Percentiles rank a stretch among this genome's conserved stretches.
phyloP scores from a whole-genome alignment of 2,113 vertebrate species.

The Ictidomys tridecemlineatus region DNA sequence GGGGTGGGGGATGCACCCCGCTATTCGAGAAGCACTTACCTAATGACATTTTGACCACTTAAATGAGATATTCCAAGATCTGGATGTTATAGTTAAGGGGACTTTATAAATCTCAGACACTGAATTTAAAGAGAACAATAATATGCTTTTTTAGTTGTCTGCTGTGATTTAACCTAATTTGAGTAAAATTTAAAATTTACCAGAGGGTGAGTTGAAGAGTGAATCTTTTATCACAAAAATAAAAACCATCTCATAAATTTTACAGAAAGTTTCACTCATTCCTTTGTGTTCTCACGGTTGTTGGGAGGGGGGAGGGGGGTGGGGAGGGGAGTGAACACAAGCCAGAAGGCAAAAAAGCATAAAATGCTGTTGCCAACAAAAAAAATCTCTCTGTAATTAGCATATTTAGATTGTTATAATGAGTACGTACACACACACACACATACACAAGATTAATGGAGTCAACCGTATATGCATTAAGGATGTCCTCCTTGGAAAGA shows the following conservation, averaged over 20 bases:
- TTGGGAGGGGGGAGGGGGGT: background rate
- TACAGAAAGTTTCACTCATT: slow-evolving; percentile 52
- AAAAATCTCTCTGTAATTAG: slow-evolving; percentile 14
- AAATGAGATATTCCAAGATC: background rate
- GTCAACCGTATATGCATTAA: background rate
- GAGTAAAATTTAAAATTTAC: slow-evolving; percentile 71
- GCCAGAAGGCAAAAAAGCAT: slow-evolving; percentile 1
- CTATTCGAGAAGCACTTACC: background rate
- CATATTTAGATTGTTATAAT: background rate
- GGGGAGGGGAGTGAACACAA: background rate
- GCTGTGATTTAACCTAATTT: slow-evolving; percentile 78
- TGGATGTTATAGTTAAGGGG: background rate
- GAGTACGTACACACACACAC: background rate
- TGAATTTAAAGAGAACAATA: slow-evolving; percentile 55
- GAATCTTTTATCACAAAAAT: slow-evolving; percentile 68
- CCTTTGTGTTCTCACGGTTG: background rate
- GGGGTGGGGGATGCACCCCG: background rate
- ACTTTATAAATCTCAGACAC: background rate
- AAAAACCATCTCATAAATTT: slow-evolving; percentile 71
- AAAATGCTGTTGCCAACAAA: slow-evolving; percentile 4
- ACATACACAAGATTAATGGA: background rate
- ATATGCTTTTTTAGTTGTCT: slow-evolving; percentile 64
- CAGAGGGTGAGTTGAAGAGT: slow-evolving; percentile 61
- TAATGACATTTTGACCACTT: background rate
- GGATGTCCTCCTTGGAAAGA: background rate